Base-by-base conservation (phyloP, 2,888 invertebrate species). In the Meloe dianella region DNA sequence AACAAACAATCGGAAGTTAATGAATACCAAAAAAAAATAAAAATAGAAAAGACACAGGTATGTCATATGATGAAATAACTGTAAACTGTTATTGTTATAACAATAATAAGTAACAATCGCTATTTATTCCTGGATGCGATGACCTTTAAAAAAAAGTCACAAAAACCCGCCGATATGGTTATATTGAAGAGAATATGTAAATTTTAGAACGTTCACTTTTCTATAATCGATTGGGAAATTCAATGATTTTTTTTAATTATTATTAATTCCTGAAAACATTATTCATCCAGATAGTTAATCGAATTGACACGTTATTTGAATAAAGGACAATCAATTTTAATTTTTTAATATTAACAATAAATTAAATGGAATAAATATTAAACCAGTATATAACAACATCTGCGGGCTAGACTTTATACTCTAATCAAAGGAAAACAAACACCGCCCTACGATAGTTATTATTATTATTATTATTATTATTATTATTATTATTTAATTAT, bases 101-200 rank as follows among this genome's bases (percentile, higher is more conserved):
- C 38, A 62, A 57, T 32, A 54, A 64, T 60, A 29, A 69, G 32
- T 41, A 58, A 56, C 30, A 63, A 66, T 66, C 65, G 66, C 70
- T 70, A 68, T 70, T 72, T 70, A 70, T 69, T 71, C 66, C 67
- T 67, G 64, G 69, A 67, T 67, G 64, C 65, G 67, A 68, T 73
- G 73, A 73, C 73, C 73, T 71, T 71, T n/a, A n/a, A n/a, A 73
- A 68, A 65, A 71, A 71, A 67, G 65, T 68, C 68, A 70, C 63
- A 61, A 65, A 57, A 64, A 51, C 22, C 6, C 14, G 6, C 54
- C 32, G 35, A 35, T 58, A 64, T 47, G 67, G 62, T 60, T 65
- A 60, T 59, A 51, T 51, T 56, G 51, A 32, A 12, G 6, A 38
- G 38, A 38, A 38, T 38, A 14, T 38, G 6, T 38, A 10, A 2